Evolutionary conservation across 2,113 vertebrate species (phyloP).

Genomic region (Corythoichthys intestinalis): DNA sequence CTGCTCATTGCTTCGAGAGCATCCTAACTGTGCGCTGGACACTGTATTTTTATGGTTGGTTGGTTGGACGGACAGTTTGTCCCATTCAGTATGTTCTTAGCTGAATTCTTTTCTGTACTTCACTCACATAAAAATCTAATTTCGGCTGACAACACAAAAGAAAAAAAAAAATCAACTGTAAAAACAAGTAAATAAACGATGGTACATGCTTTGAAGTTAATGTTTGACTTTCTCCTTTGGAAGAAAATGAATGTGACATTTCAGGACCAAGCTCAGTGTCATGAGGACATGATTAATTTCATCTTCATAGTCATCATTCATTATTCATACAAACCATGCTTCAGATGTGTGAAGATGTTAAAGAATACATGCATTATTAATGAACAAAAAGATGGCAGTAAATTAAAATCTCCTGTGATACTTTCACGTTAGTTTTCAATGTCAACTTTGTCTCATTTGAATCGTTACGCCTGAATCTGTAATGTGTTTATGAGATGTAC

Average conservation of each 20-base stretch:
- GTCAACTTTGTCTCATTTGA: not conserved
- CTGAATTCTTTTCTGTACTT: too few species aligned
- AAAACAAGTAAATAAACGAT: not conserved
- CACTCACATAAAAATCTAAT: too few species aligned
- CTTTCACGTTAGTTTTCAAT: not conserved
- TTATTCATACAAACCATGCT: not conserved
- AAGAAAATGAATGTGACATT: not conserved
- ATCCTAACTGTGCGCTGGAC: too few species aligned
- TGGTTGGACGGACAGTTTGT: too few species aligned
- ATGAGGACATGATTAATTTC: too few species aligned
- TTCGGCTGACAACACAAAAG: too few species aligned
- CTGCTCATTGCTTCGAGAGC: too few species aligned
- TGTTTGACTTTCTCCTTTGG: not conserved
- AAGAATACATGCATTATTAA: not conserved
- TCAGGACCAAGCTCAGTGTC: not conserved
- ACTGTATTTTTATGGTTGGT: too few species aligned
- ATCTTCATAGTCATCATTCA: not conserved
- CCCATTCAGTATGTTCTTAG: too few species aligned
- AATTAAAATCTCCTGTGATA: not conserved
- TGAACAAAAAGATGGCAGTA: not conserved
- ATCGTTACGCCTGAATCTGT: not conserved
- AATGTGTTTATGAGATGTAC: not conserved
- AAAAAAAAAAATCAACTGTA: not conserved
- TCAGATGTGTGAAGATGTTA: slow-evolving; percentile 1
- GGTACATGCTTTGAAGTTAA: not conserved